A percentile compares a stretch with the other conserved stretches of the same genome.
These are phyloP conservation scores for Opisthograptis luteolata DNA, from an alignment of 2,888 invertebrate genomes.

Conservation along the genomic window DNA sequence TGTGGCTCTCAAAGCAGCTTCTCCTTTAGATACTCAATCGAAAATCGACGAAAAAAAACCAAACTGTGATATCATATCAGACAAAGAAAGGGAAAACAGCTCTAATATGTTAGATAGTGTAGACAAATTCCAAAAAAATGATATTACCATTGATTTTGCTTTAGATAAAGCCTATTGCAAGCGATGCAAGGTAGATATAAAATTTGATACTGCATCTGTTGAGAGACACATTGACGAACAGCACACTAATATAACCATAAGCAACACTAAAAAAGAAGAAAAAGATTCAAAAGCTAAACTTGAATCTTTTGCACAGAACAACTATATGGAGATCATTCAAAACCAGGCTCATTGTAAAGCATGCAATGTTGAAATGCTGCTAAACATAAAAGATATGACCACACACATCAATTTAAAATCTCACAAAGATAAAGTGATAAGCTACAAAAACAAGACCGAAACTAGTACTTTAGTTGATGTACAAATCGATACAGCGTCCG, in stretches of 20 bases:
- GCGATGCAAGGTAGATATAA: neutral
- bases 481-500: neutral
- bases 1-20: neutral
- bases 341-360: slow-evolving; percentile 1
- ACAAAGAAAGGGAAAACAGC: neutral
- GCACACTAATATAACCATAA: neutral
- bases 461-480: too few relatives aligned
- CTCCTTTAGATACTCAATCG: neutral
- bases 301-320: neutral
- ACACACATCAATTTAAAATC: too few relatives aligned
- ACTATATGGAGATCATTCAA: neutral
- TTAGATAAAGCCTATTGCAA: slow-evolving; percentile 31
- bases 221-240: slow-evolving; percentile 4
- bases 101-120: slow-evolving; percentile 23
- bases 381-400: too few relatives aligned
- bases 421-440: too few relatives aligned
- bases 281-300: neutral
- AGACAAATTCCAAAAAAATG: slow-evolving; percentile 43
- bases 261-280: neutral
- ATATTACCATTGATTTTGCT: slow-evolving; percentile 47
- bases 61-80: neutral
- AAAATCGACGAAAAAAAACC: neutral
- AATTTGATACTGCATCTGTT: neutral
- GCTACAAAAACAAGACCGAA: too few relatives aligned
- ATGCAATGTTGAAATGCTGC: too few relatives aligned